Percentiles rank a stretch among this genome's conserved stretches.
Evolutionary conservation across 1,140 invertebrate species (phyloP).

Genomic region (Ceratoteleas bidentatus): DNA sequence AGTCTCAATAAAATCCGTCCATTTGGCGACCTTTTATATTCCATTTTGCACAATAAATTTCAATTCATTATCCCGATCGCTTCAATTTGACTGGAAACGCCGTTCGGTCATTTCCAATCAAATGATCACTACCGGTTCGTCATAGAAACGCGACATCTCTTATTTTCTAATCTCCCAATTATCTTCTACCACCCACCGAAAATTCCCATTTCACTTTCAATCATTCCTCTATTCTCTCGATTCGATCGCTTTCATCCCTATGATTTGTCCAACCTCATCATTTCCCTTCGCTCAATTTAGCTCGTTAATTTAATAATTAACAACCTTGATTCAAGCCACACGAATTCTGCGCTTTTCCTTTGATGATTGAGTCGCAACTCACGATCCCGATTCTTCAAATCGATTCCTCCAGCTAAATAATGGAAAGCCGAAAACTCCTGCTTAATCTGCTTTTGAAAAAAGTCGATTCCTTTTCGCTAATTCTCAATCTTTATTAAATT

Average conservation of each 20-base stretch:
- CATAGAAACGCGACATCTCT: background rate
- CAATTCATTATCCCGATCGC: too few relatives aligned
- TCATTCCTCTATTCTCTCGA: background rate
- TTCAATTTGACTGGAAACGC: too few relatives aligned
- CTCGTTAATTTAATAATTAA: background rate
- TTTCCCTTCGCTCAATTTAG: background rate
- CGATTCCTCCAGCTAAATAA: slow-evolving; percentile 23
- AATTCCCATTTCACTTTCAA: background rate
- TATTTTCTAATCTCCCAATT: slow-evolving; percentile 1
- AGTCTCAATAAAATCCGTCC: too few relatives aligned
- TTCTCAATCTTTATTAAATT: slow-evolving; percentile 39
- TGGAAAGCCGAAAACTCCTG: slow-evolving; percentile 18
- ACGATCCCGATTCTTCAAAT: background rate
- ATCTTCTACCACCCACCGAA: background rate
- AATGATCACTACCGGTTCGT: background rate
- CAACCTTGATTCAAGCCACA: background rate
- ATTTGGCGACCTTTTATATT: too few relatives aligned
- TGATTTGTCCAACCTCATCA: background rate
- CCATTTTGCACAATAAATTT: too few relatives aligned
- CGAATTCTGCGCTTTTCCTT: background rate
- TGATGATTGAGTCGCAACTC: background rate
- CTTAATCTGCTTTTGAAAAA: slow-evolving; percentile 31
- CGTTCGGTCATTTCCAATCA: background rate
- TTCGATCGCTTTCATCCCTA: background rate
- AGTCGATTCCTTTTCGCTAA: slow-evolving; percentile 23